Percentiles rank a stretch among this genome's conserved stretches.
Evolutionary conservation across 2,797 vertebrate species (phyloP).

Genomic region (Synanceia verrucosa): DNA sequence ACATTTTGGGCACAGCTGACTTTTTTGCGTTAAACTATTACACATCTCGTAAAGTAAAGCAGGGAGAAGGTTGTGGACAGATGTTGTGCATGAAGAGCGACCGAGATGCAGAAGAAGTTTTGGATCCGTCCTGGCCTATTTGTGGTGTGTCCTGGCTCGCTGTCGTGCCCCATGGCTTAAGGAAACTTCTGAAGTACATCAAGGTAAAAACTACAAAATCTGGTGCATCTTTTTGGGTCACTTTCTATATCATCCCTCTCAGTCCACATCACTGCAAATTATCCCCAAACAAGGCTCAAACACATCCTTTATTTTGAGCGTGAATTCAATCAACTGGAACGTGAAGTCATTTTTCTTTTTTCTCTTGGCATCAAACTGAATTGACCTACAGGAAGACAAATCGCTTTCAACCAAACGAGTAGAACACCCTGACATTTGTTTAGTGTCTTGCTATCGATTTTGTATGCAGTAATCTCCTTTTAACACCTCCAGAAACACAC

Average conservation of each 20-base stretch:
- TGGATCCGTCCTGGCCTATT: conserved; percentile 83
- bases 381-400: conserved; percentile 59
- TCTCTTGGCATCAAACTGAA: conserved; percentile 39
- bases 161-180: conserved; percentile 81
- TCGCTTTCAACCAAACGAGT: conserved; percentile 52
- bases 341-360: conserved; percentile 27
- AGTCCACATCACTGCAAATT: background rate
- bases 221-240: background rate
- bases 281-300: background rate
- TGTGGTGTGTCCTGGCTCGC: conserved; percentile 81
- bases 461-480: conserved; percentile 66
- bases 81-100: conserved; percentile 67
- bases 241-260: background rate
- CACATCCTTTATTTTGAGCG: conserved; percentile 6
- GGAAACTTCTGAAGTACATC: conserved; percentile 84
- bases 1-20: conserved; percentile 83
- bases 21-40: conserved; percentile 90
- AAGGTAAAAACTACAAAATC: conserved; percentile 76
- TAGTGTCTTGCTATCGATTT: conserved; percentile 70
- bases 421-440: conserved; percentile 70
- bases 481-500: conserved; percentile 73
- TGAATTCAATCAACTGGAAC: conserved; percentile 34
- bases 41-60: conserved; percentile 80
- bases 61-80: conserved; percentile 40
- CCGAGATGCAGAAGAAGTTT: conserved; percentile 66